These are phyloP conservation scores for Cariama cristata DNA, from an alignment of 2,113 vertebrate species.

Conservation along the genomic window DNA sequence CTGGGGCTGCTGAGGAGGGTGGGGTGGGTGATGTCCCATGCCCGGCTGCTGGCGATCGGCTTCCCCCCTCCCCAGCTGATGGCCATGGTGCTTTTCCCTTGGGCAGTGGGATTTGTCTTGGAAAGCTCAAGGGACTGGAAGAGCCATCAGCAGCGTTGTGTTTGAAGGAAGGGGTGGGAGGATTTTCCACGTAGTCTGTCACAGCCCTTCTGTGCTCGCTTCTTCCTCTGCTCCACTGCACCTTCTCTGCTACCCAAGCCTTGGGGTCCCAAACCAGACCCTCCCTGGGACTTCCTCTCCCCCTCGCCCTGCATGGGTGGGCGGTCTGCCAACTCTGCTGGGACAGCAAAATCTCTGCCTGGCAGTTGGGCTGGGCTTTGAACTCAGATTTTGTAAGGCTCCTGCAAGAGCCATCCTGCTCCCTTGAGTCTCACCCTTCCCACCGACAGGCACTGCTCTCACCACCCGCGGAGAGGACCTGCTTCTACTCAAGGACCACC, in stretches of 20 bases:
- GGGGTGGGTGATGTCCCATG: neutral
- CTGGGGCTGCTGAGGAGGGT: neutral
- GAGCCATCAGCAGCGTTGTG: accelerated
- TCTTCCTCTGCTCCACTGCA: neutral
- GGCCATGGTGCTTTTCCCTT: neutral
- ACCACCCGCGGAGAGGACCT: accelerated
- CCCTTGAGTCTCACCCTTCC: too few species aligned
- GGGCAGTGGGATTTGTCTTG: neutral
- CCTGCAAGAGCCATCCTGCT: neutral
- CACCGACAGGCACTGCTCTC: neutral
- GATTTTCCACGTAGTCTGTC: neutral
- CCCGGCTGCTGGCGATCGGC: too few species aligned
- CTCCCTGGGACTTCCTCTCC: neutral
- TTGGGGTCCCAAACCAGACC: neutral
- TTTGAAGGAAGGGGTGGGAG: neutral
- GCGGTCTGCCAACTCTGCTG: neutral
- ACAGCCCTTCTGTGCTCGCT: neutral
- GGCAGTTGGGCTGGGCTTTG: neutral
- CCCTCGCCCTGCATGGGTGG: accelerated
- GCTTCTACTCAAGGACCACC: neutral
- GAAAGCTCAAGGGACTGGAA: neutral
- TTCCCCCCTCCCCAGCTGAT: accelerated
- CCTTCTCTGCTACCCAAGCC: neutral
- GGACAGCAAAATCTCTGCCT: neutral
- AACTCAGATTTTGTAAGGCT: neutral